These are phyloP conservation scores for Psophia crepitans DNA, from an alignment of 2,113 vertebrate genomes.

Conservation along the genomic window DNA sequence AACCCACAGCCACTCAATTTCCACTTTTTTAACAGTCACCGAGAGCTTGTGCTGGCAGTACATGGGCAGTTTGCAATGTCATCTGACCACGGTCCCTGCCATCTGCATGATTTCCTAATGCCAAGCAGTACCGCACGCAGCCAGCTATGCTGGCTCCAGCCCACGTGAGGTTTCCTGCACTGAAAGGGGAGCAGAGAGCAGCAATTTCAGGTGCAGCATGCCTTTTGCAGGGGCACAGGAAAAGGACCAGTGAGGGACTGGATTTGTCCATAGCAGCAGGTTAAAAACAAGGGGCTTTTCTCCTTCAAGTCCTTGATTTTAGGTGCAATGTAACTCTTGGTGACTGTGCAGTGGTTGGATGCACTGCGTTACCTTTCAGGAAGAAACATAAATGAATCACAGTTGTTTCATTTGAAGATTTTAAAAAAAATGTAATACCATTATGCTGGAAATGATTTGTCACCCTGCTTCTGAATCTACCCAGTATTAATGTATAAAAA, in stretches of 20 bases:
- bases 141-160: background rate
- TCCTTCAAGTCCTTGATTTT: background rate
- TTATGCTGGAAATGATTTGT: background rate
- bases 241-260: background rate
- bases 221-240: background rate
- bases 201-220: background rate
- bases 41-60: background rate
- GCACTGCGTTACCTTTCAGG: background rate
- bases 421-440: background rate
- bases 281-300: background rate
- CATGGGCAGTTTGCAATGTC: background rate
- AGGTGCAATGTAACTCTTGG: background rate
- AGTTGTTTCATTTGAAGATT: background rate
- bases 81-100: background rate
- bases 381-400: background rate
- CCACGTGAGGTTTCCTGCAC: background rate
- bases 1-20: background rate
- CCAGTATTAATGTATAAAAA: background rate
- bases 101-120: background rate
- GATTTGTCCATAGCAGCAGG: fast-evolving
- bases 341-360: background rate
- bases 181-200: background rate
- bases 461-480: background rate
- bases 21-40: background rate
- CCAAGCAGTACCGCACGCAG: background rate